Base-by-base conservation (phyloP, 1,140 invertebrate genomes). In the Saxidomus purpurata region DNA sequence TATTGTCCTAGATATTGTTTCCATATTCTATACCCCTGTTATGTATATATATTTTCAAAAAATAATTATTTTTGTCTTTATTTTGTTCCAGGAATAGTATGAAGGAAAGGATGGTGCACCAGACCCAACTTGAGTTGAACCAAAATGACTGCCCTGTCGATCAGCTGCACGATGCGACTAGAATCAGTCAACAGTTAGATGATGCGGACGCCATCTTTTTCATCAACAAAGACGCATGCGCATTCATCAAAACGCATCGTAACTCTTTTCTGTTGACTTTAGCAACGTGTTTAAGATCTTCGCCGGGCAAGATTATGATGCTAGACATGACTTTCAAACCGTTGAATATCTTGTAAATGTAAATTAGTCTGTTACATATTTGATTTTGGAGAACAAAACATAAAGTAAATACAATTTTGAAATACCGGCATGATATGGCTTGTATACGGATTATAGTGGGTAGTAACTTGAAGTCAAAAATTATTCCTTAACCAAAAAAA, bases 131-230 rank as follows among this genome's bases (percentile, higher is more conserved):
- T n/a, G 4, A 61, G 34, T 11, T 22, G 3, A 38, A 71, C 4
- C 31, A 71, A 38, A n/a, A 40, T 38, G 67, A 36, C 19, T 9
- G 67, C 31, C 36, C 34, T 38, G 4, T 40, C 0, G 67, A 71
- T 38, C 19, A 38, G 0, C 67, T 34, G 0, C 2, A 36, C 4
- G 17, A 17, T 31, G 19, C 40, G 17, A 36, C 31, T 34, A 15
- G 19, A 36, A 40, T 4, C 36, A 71, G 19, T 38, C 19, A 36
- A 19, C 31, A 8, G 17, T 2, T 71, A 38, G 67, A 71, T 36
- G 34, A 36, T 19, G 67, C 36, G 40, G 67, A 71, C 36, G 67
- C 36, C 67, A 71, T 71, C 17, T 40, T 71, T 13, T 71, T 71
- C 40, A 6, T 71, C 8, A 38, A 34, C 11, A 71, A 15, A 40